These are phyloP conservation scores for Marisa cornuarietis DNA, from an alignment of 1,140 invertebrate species.

Conservation along the genomic window DNA sequence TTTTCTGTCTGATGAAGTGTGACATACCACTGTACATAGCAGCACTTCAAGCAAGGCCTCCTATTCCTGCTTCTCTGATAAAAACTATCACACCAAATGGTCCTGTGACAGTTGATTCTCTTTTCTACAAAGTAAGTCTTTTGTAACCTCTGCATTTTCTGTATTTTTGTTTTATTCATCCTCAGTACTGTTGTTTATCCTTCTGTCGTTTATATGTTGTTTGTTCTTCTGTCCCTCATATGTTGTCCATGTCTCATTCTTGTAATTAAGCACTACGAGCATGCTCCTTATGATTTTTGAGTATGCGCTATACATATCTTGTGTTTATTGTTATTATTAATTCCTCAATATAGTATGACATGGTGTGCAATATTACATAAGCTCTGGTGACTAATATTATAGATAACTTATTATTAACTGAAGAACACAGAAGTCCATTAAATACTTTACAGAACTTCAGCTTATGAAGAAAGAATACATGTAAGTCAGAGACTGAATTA, in stretches of 20 bases:
- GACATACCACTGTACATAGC: constrained; percentile 52
- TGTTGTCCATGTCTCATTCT: background rate
- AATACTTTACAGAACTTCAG: too few relatives aligned
- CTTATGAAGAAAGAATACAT: too few relatives aligned
- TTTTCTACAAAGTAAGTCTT: constrained; percentile 43
- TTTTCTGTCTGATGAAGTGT: constrained; percentile 26
- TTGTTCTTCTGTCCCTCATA: background rate
- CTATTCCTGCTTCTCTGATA: constrained; percentile 29
- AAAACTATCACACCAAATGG: constrained; percentile 34
- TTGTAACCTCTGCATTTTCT: background rate
- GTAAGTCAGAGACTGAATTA: too few relatives aligned
- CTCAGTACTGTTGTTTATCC: background rate
- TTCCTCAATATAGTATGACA: too few relatives aligned
- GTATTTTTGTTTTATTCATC: background rate
- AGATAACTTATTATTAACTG: too few relatives aligned
- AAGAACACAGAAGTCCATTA: too few relatives aligned
- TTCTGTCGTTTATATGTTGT: background rate
- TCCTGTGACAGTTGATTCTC: constrained; percentile 35
- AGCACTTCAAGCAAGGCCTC: constrained; percentile 32
- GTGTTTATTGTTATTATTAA: background rate
- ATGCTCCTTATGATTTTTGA: background rate
- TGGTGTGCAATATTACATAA: too few relatives aligned
- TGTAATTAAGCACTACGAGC: background rate
- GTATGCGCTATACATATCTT: background rate
- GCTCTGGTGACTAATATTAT: too few relatives aligned